These are phyloP conservation scores for Pseudocheirus occidentalis DNA, from an alignment of 2,797 vertebrate species.

Conservation along the genomic window DNA sequence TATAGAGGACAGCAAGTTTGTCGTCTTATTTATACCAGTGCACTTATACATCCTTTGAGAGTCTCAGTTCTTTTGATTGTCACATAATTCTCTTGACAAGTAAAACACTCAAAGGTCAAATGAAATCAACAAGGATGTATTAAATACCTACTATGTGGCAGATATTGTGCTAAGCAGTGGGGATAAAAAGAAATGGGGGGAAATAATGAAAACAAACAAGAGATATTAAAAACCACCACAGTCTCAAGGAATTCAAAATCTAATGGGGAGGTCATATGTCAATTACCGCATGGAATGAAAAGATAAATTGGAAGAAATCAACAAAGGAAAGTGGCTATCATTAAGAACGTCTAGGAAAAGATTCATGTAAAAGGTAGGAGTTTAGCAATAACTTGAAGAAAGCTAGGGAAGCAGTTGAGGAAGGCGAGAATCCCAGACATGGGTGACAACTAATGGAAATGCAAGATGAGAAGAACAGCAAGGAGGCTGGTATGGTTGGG, in stretches of 20 bases:
- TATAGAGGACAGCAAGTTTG: not conserved
- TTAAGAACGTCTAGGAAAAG: not conserved
- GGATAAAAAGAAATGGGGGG: not conserved
- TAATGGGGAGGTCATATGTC: not conserved
- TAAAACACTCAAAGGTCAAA: not conserved
- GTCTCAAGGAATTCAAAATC: not conserved
- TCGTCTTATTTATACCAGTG: not conserved
- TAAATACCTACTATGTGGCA: not conserved
- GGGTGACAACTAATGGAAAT: not conserved
- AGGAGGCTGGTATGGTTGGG: not conserved
- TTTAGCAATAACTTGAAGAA: not conserved
- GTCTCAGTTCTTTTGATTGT: not conserved
- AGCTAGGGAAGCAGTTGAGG: not conserved
- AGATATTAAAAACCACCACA: not conserved
- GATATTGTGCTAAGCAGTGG: not conserved
- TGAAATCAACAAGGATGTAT: not conserved
- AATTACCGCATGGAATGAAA: not conserved
- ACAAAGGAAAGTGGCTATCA: not conserved
- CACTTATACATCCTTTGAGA: not conserved
- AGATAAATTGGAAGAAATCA: not conserved
- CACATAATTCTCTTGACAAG: not conserved
- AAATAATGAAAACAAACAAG: not conserved
- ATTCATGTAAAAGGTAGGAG: not conserved
- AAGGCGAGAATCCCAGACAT: not conserved
- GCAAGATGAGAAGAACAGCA: not conserved